Evolutionary conservation across 2,113 vertebrate genomes (phyloP), one percentile per base, ranked within the genome.

Genomic region (Coptodon rendalli): DNA sequence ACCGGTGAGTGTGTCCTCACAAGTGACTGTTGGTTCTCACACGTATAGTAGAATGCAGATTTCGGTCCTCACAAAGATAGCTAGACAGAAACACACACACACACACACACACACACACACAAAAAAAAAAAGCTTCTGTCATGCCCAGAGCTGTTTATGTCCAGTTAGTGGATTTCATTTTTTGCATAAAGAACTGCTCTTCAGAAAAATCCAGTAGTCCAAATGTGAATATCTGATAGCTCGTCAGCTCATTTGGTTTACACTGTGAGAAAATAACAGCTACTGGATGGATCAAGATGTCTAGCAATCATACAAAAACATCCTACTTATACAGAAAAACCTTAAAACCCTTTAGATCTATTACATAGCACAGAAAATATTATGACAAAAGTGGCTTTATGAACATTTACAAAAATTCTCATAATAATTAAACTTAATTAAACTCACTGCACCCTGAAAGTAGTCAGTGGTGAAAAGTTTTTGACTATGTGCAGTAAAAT

Each of bases 401-500:
- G 63, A 68, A 40, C 34, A 22, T 68, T 71, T 43, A 24, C 66
- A 6, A 40, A 43, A 71, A 36, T 24, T 71, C 36, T 22, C 63
- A 68, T 1, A 40, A 2, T 68, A 68, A 40, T 19, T 43, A 43
- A 71, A 71, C n/a, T 24, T 71, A 36, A 19, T 63, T 9, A 63
- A 63, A 36, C 27, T 48, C 0, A 0, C 4, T 0, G 13, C 4
- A 5, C 0, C 0, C 1, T 48, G 48, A 48, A 76, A 7, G 48
- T 16, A 1, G 24, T 29, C 40, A 29, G 0, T 29, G 8, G 22
- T 45, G 40, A 45, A 45, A 27, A 2, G 8, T 27, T 45, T 73
- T 73, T 45, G 40, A 73, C 5, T 17, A 40, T n/a, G 36, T 71
- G 2, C 36, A 43, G 5, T 71, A 24, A 71, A 24, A 73, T 45